phyloP scores from a whole-genome alignment of 2,888 invertebrate genomes.

The Acanthosepion esculentum region DNA sequence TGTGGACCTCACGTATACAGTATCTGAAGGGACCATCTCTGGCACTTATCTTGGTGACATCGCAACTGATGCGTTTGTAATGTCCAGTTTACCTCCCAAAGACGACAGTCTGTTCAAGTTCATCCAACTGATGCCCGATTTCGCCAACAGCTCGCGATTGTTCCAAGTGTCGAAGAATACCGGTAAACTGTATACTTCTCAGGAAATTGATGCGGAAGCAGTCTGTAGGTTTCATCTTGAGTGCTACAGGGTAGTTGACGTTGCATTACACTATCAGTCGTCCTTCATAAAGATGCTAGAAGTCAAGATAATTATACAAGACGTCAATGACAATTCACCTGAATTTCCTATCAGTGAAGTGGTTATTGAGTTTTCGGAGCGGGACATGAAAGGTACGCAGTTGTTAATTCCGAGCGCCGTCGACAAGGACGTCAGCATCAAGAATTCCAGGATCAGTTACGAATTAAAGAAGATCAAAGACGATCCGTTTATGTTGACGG shows the following conservation, averaged over 20 bases:
- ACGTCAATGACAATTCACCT: neutral
- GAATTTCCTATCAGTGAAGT: neutral
- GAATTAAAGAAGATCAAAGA: neutral
- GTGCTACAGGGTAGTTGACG: neutral
- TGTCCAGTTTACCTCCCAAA: neutral
- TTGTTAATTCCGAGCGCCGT: neutral
- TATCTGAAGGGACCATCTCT: neutral
- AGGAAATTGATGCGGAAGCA: neutral
- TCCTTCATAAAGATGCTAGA: neutral
- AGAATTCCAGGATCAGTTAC: neutral
- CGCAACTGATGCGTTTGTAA: neutral
- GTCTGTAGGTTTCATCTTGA: neutral
- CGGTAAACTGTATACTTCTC: neutral
- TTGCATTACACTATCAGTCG: neutral
- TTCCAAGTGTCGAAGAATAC: neutral
- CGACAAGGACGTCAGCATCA: neutral
- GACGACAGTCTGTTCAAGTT: neutral
- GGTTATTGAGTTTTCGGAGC: neutral
- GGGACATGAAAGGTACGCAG: neutral
- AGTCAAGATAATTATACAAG: neutral
- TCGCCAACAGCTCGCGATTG: neutral
- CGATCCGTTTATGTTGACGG: neutral
- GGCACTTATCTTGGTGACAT: neutral
- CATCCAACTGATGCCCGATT: neutral
- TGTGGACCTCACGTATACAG: neutral